phyloP scores from a whole-genome alignment of 2,797 vertebrate species.

The Schizopygopsis malacanthus region DNA sequence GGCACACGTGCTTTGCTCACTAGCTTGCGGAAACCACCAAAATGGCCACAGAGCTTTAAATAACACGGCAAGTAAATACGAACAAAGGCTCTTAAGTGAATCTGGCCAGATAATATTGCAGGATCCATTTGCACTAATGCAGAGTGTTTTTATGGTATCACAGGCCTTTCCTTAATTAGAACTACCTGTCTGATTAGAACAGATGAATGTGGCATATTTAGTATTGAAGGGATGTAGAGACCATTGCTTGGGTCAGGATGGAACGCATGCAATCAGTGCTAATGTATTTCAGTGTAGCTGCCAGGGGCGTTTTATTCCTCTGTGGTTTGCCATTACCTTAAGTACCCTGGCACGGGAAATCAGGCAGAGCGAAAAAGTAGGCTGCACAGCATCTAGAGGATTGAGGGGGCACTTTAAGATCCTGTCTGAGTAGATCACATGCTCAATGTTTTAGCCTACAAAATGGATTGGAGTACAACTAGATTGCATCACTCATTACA shows the following conservation, averaged over 20 bases:
- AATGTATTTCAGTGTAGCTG: conserved; percentile 60
- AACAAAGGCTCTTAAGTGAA: neutral
- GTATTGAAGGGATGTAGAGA: conserved; percentile 55
- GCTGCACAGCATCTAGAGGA: conserved; percentile 33
- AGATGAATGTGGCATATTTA: conserved; percentile 39
- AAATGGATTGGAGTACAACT: neutral
- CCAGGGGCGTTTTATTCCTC: conserved; percentile 64
- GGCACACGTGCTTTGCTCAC: neutral
- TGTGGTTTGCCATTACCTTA: conserved; percentile 71
- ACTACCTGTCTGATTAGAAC: conserved; percentile 52
- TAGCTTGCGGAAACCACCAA: neutral
- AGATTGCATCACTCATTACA: conserved; percentile 6
- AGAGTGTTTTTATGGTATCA: neutral
- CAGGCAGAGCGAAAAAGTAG: conserved; percentile 48
- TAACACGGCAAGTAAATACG: neutral
- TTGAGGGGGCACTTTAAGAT: conserved; percentile 40
- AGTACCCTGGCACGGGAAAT: conserved; percentile 59
- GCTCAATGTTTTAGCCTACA: conserved; percentile 26
- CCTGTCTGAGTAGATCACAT: conserved; percentile 37
- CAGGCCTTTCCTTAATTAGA: conserved; percentile 49
- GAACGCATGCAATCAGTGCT: conserved; percentile 60
- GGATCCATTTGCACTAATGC: neutral
- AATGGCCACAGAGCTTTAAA: conserved; percentile 1
- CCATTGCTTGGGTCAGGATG: conserved; percentile 52
- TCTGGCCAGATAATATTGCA: neutral